Evolutionary conservation across 2,113 vertebrate species (phyloP), one percentile per base, ranked within the genome.

Genomic region (Bufo gargarizans): DNA sequence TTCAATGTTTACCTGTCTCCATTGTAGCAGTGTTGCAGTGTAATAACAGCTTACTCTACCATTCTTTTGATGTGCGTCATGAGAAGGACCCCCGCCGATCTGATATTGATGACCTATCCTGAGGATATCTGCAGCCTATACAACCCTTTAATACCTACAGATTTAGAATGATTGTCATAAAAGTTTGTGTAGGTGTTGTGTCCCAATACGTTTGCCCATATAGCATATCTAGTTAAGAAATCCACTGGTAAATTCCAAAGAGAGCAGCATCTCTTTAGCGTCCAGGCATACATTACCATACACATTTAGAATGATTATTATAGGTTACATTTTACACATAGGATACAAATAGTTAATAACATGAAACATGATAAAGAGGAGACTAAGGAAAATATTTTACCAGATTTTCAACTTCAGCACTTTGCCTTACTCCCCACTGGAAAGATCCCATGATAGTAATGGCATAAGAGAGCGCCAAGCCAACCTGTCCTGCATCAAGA

Each of bases 361-460:
- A 12, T 13, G 17, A 9, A 19, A 9, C 4, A 76, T 43, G 19
- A 47, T 17, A 10, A 79, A 80, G 58, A 55, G 8, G 11, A 79
- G 45, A 63, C n/a, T 3, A 82, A 63, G 12, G 2, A 55, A n/a
- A 82, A 22, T 13, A 77, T 12, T 0, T 95, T 95, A 99, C 98
- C 97, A 99, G 94, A 93, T 98, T 99, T 93, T 99, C 98, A 76
- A 98, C 94, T 94, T 99, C 98, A 11, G 98, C 95, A 47, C 97
- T 99, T 91, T 99, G 98, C 80, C 98, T 93, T 87, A 99, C 97
- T 0, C 96, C 97, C 98, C 98, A 99, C 93, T 99, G 98, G 93
- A 99, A 99, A 89, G 96, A 97, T 86, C 98, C 98, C 93, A 97
- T 97, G 69, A 99, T 95, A 0, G 96, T 97, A 80, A 99, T 92